Evolutionary conservation across 2,888 invertebrate genomes (phyloP).

Genomic region (Cacoxenus indagator): DNA sequence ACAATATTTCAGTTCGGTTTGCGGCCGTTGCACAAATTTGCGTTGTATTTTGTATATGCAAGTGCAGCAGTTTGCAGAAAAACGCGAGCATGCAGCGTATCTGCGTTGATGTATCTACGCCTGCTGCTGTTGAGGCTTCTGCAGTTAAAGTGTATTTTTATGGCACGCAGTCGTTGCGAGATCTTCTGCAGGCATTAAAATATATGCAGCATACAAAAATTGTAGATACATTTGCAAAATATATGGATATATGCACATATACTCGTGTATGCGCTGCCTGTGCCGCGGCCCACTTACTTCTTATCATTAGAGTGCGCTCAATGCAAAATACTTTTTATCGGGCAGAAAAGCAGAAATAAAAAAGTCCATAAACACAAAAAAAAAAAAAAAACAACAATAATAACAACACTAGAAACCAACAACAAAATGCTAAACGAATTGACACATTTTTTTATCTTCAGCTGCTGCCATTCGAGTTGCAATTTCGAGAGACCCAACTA

Average conservation of each 20-base stretch:
- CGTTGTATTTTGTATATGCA: slow-evolving; percentile 5
- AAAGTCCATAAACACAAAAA: too few relatives aligned
- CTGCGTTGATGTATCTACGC: not conserved
- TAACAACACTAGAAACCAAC: too few relatives aligned
- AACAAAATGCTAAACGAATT: too few relatives aligned
- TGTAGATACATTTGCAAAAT: too few relatives aligned
- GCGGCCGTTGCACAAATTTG: slow-evolving; percentile 14
- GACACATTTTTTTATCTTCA: not conserved
- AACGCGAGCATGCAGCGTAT: slow-evolving; percentile 12
- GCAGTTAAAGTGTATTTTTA: slow-evolving; percentile 20
- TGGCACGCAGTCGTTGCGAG: slow-evolving; percentile 11
- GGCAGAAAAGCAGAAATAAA: too few relatives aligned
- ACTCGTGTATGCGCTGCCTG: not conserved
- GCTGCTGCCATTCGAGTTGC: not conserved
- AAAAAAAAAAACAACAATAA: too few relatives aligned
- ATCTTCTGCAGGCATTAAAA: not conserved
- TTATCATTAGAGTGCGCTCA: slow-evolving; percentile 2
- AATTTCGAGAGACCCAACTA: too few relatives aligned
- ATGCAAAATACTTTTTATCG: not conserved
- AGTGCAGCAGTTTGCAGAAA: not conserved
- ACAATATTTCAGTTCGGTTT: not conserved
- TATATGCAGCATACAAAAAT: too few relatives aligned
- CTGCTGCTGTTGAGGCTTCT: not conserved
- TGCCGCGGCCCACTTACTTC: not conserved
- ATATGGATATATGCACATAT: too few relatives aligned